These are phyloP conservation scores for Neoscelio sp. DNA, from an alignment of 2,888 invertebrate genomes.

Conservation along the genomic window DNA sequence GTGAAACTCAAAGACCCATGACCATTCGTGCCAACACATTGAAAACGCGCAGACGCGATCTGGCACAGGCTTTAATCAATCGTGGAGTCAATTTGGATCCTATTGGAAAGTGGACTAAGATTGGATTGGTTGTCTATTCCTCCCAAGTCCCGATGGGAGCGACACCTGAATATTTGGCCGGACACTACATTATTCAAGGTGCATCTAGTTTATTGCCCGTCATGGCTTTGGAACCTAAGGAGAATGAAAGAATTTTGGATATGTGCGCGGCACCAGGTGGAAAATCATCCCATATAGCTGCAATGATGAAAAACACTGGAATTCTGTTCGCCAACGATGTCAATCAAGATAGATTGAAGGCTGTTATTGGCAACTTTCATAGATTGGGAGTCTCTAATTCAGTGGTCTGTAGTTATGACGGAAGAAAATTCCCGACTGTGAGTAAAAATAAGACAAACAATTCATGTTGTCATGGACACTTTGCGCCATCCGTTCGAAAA, in stretches of 20 bases:
- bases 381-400: constrained; percentile 97
- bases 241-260: constrained; percentile 96
- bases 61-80: constrained; percentile 97
- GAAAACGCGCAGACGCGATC: constrained; percentile 95
- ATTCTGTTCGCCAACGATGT: constrained; percentile 98
- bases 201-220: constrained; percentile 98
- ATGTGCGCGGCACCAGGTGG: constrained; percentile 99
- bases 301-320: constrained; percentile 99
- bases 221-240: constrained; percentile 98
- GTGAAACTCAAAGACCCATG: constrained; percentile 96
- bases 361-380: constrained; percentile 98
- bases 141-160: constrained; percentile 98
- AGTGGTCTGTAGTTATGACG: constrained; percentile 95
- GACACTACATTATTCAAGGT: constrained; percentile 98
- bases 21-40: constrained; percentile 98
- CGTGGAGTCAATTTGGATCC: constrained; percentile 99
- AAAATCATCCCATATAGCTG: constrained; percentile 98
- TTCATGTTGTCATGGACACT: no score
- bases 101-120: constrained; percentile 99
- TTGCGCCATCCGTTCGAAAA: no score
- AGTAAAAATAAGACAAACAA: constrained; percentile 65
- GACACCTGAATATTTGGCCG: constrained; percentile 99
- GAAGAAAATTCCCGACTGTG: constrained; percentile 90
- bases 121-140: constrained; percentile 97
- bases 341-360: constrained; percentile 94